These are phyloP conservation scores for Melanostigma gelatinosum DNA, from an alignment of 2,113 vertebrate genomes.

Conservation along the genomic window DNA sequence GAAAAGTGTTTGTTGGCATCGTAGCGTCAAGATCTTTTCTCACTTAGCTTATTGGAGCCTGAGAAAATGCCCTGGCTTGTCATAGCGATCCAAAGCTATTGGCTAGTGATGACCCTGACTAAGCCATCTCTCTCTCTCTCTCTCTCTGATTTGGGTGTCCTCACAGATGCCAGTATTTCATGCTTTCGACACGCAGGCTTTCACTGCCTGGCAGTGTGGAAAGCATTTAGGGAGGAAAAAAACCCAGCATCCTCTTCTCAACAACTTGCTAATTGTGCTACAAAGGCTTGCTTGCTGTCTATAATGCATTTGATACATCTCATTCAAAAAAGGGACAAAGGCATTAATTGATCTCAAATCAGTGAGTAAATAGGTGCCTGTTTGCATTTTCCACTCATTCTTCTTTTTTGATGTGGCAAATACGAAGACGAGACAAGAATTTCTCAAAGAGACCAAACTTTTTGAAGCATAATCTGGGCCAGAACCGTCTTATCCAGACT, in stretches of 20 bases:
- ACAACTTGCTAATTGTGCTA: slow-evolving; percentile 64
- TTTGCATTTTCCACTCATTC: slow-evolving; percentile 52
- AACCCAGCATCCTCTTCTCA: slow-evolving; percentile 48
- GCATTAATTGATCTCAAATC: slow-evolving; percentile 59
- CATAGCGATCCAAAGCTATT: slow-evolving; percentile 71
- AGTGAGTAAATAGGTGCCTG: slow-evolving; percentile 33
- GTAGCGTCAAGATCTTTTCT: slow-evolving; percentile 55
- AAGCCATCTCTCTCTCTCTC: slow-evolving; percentile 66
- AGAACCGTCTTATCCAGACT: slow-evolving; percentile 22
- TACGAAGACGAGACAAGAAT: slow-evolving; percentile 11
- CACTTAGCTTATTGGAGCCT: slow-evolving; percentile 65
- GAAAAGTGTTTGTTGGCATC: slow-evolving; percentile 57
- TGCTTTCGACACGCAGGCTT: slow-evolving; percentile 70
- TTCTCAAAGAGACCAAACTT: slow-evolving; percentile 20
- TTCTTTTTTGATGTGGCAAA: slow-evolving; percentile 34
- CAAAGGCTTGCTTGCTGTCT: slow-evolving; percentile 52
- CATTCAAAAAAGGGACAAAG: slow-evolving; percentile 51
- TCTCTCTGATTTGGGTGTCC: slow-evolving; percentile 69
- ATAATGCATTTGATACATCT: slow-evolving; percentile 57
- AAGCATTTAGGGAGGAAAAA: slow-evolving; percentile 37
- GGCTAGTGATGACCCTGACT: slow-evolving; percentile 77
- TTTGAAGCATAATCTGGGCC: slow-evolving; percentile 7
- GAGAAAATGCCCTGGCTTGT: slow-evolving; percentile 72
- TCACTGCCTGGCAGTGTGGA: slow-evolving; percentile 52
- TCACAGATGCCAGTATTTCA: slow-evolving; percentile 72